Conservation (phyloP, 2,888 invertebrate genomes). For the Prosapia bicincta region DNA sequence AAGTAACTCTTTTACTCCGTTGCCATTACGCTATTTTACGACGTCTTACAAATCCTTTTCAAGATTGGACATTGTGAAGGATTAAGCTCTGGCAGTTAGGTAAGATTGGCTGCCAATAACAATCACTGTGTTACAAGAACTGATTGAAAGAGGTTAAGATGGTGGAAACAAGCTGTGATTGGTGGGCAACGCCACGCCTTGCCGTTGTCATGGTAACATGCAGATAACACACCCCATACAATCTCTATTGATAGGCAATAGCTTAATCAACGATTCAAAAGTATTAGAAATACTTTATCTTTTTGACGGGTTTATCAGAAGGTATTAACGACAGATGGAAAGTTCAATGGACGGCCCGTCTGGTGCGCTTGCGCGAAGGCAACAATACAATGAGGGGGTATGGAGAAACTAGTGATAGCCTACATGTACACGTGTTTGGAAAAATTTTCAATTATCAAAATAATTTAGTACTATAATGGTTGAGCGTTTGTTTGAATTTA, state of each 20-base stretch:
- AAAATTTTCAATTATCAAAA: too few relatives aligned
- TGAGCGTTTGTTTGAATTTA: too few relatives aligned
- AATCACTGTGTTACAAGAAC: not conserved
- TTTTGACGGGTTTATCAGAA: not conserved
- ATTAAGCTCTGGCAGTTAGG: not conserved
- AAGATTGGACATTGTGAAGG: not conserved
- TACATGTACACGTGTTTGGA: not conserved
- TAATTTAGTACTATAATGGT: too few relatives aligned
- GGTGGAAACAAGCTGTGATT: conserved; percentile 25
- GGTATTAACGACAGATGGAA: not conserved
- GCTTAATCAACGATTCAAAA: not conserved
- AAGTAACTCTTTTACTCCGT: not conserved
- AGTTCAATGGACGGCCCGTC: not conserved
- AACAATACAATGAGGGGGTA: not conserved
- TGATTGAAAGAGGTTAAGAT: conserved; percentile 20
- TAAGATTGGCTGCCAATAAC: not conserved
- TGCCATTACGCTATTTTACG: not conserved
- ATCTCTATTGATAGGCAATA: conserved; percentile 3
- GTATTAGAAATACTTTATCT: not conserved
- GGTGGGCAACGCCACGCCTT: conserved; percentile 21
- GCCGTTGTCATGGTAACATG: conserved; percentile 26
- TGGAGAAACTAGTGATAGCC: not conserved
- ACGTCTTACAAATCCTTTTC: not conserved
- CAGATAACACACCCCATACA: conserved; percentile 17
- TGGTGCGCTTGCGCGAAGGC: not conserved